Base-by-base conservation (phyloP, 2,113 vertebrate genomes). In the Dicrurus megarhynchus region DNA sequence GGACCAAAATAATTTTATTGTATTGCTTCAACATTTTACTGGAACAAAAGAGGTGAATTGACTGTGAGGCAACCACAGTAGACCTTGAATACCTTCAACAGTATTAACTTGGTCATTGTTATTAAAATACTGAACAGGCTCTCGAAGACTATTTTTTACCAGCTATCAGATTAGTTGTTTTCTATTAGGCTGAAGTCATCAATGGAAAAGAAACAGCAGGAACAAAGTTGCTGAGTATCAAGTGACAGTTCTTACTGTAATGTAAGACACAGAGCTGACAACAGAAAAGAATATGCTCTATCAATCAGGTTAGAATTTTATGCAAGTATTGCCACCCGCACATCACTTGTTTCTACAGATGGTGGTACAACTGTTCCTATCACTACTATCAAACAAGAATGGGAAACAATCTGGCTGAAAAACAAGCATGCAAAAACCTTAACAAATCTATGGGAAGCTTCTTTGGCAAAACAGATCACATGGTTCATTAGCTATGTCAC, bases 1-100 rank as follows among this genome's bases (percentile, higher is more conserved):
- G 61, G 22, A 89, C 55, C 55, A 95, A 90, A 97, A 92, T 94
- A 84, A 87, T 79, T 59, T 84, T 52, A 70, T 17, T 93, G 64
- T 50, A 89, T 56, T 75, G 60, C 42, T 95, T 86, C 59, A 91
- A 77, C 24, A 83, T 94, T 89, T 90, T 42, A 41, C 22, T 86
- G 85, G 35, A 78, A 86, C 68, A 70, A 81, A 94, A 90, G 83
- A 89, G 76, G 60, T 83, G 73, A 90, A 78, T 7, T 71, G 57
- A 84, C 53, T 16, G 4, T 46, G 52, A 93, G 61, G 52, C 49
- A 60, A 44, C 24, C 47, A 80, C 57, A 59, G 52, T 6, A 86
- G 75, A 90, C 68, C 84, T 90, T 74, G 52, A 93, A 90, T 49
- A 67, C 35, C 41, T 89, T 84, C 78, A 83, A 46, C 39, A 79